Evolutionary conservation across 2,888 invertebrate species (phyloP).

Genomic region (Epinotia brunnichana): DNA sequence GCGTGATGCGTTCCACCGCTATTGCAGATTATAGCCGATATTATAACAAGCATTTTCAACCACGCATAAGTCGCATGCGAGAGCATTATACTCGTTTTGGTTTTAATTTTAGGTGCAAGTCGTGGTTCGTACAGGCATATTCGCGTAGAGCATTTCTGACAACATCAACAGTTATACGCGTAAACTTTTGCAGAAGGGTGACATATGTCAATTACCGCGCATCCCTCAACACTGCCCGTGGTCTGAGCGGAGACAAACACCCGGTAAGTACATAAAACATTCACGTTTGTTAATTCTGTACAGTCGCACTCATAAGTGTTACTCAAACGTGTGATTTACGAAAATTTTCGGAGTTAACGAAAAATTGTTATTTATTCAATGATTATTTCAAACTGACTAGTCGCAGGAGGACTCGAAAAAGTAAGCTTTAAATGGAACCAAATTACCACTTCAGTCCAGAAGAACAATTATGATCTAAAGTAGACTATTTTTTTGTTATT

Average conservation of each 20-base stretch:
- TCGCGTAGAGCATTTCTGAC: neutral
- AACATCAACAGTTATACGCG: constrained; percentile 15
- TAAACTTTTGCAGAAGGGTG: constrained; percentile 27
- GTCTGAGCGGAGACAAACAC: constrained; percentile 31
- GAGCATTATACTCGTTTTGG: neutral
- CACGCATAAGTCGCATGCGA: neutral
- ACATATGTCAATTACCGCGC: constrained; percentile 36
- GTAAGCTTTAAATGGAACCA: too few relatives aligned
- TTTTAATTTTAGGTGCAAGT: neutral
- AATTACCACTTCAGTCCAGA: too few relatives aligned
- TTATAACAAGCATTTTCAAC: neutral
- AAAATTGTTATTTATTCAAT: too few relatives aligned
- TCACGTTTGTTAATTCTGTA: constrained; percentile 37
- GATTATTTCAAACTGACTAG: neutral
- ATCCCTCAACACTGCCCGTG: constrained; percentile 22
- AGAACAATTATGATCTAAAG: too few relatives aligned
- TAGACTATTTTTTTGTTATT: too few relatives aligned
- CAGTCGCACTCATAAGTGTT: constrained; percentile 3
- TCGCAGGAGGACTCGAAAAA: too few relatives aligned
- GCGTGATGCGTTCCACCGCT: neutral
- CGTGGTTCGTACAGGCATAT: neutral
- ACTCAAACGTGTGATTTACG: neutral
- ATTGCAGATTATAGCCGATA: neutral
- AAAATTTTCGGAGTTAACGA: neutral
- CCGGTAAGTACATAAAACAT: constrained; percentile 36